These are phyloP conservation scores for Caenorhabditis sp. DNA, from an alignment of 2,888 invertebrate species.

Conservation along the genomic window DNA sequence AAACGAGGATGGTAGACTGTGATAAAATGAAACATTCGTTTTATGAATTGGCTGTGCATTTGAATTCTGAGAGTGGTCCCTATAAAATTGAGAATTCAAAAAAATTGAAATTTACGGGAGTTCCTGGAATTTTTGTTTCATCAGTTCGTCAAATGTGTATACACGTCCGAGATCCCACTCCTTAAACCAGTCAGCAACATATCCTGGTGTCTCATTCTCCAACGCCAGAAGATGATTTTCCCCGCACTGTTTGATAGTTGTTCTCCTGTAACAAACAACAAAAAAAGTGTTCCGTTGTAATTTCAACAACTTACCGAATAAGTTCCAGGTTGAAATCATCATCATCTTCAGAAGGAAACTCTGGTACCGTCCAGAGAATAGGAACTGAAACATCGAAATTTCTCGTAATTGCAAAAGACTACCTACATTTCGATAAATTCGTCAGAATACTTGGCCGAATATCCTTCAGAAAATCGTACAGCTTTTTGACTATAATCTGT, in stretches of 20 bases:
- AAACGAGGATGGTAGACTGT: too few relatives aligned
- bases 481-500: background rate
- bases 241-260: constrained; percentile 25
- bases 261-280: background rate
- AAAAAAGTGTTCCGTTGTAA: background rate
- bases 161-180: constrained; percentile 1
- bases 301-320: background rate
- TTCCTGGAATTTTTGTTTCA: constrained; percentile 8
- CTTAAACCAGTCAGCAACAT: background rate
- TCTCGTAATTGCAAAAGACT: background rate
- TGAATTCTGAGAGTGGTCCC: too few relatives aligned
- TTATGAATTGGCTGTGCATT: too few relatives aligned
- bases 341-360: background rate
- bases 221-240: constrained; percentile 6
- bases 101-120: background rate
- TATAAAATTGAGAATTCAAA: too few relatives aligned
- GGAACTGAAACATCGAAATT: constrained; percentile 13
- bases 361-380: constrained; percentile 3
- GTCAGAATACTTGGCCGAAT: constrained; percentile 10
- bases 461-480: constrained; percentile 27
- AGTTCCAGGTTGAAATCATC: background rate
- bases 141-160: constrained; percentile 3
- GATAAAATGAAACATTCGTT: too few relatives aligned
- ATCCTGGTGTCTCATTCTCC: constrained; percentile 20
- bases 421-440: background rate